Base-by-base conservation (phyloP, 2,888 invertebrate species). In the Brachyopa scutellaris region DNA sequence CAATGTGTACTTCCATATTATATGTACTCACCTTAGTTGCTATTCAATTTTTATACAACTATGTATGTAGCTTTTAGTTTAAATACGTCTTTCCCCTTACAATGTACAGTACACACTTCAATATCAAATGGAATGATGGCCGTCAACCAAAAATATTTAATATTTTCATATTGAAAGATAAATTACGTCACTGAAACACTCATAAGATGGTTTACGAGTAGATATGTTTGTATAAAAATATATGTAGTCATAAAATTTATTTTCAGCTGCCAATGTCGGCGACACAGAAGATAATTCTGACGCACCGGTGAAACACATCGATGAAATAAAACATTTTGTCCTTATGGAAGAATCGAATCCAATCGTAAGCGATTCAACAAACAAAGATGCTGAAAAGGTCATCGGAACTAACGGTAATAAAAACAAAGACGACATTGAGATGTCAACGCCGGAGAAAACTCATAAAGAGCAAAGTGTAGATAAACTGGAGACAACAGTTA, bases 311-410 rank as follows among this genome's bases (percentile, higher is more conserved):
- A 29, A 45, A 26, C 42, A 45, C 9, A 36, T 53, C 17, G 73
- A 73, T 38, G 42, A 73, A 47, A 55, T 73, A 38, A 73, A 64
- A 13, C 55, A 73, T 6, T 64, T 64, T 49, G 62, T 64, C 8
- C 64, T 47, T n/a, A 57, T 64, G 47, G 73, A 73, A 31, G 49
- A 36, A 21, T 15, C 8, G 2, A 57, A 5, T n/a, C 9, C 49
- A 15, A 11, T 6, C 9, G 29, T 1, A n/a, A 4, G 3, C 3
- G 47, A 36, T 9, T 29, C 59, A 26, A 5, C 9, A 5, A 2
- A 40, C 15, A 17, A 26, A 2, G 29, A 55, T 21, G 9, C 21
- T n/a, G 17, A n/a, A 38, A 38, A 47, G 19, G 36, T 19, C 47
- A 61, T 26, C 26, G 36, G 26, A 15, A 36, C 15, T 29, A 66